These are phyloP conservation scores for Caenorhabditis latens DNA, from an alignment of 1,140 invertebrate species.

Conservation along the genomic window DNA sequence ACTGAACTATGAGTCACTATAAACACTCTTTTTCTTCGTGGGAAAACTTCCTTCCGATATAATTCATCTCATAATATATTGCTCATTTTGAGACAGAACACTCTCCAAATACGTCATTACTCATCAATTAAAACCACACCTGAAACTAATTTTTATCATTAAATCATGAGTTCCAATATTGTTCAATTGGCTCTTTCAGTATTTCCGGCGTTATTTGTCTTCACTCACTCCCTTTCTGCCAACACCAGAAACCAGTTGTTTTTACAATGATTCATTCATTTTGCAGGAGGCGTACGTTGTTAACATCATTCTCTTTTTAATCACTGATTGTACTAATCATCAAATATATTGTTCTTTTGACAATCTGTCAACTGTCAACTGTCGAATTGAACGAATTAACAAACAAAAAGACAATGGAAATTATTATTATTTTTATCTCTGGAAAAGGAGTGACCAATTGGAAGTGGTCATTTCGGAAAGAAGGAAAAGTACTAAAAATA, in stretches of 20 bases:
- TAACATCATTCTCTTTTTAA: neutral
- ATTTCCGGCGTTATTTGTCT: slow-evolving; percentile 14
- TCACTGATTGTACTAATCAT: neutral
- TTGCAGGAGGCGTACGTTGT: neutral
- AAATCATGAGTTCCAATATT: neutral
- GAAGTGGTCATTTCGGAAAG: neutral
- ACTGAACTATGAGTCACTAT: no score
- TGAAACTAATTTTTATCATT: neutral
- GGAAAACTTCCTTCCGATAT: neutral
- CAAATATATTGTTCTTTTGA: neutral
- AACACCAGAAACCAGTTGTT: slow-evolving; percentile 33
- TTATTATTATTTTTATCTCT: neutral
- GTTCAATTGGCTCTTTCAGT: neutral
- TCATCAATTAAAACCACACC: neutral
- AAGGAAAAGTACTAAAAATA: neutral
- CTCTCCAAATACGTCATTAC: neutral
- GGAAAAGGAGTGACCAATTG: slow-evolving; percentile 19
- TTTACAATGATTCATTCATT: slow-evolving; percentile 28
- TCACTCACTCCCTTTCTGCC: neutral
- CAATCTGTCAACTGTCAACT: neutral
- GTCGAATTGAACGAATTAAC: neutral
- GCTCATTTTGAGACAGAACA: slow-evolving; percentile 22
- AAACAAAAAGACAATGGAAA: neutral
- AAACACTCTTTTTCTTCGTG: no score
- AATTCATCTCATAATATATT: neutral